These are phyloP conservation scores for Plutella xylostella DNA, from an alignment of 2,888 invertebrate species.

Conservation along the genomic window DNA sequence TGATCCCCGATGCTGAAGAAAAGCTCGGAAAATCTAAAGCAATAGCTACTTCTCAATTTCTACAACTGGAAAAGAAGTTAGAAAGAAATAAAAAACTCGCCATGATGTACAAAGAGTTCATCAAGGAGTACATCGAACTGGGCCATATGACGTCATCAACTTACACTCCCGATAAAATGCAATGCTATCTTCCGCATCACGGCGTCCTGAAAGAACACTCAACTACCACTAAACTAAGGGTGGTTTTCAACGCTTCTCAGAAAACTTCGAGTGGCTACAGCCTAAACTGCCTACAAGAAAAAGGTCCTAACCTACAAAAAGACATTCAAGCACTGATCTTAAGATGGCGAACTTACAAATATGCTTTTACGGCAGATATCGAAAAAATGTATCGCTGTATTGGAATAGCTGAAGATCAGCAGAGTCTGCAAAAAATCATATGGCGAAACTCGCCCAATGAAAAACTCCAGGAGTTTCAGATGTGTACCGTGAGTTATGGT, in stretches of 20 bases:
- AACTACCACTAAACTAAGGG: slow-evolving; percentile 8
- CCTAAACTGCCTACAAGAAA: slow-evolving; percentile 20
- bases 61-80: slow-evolving; percentile 8
- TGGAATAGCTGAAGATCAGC: slow-evolving; percentile 12
- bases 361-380: slow-evolving; percentile 18
- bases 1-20: slow-evolving; percentile 7
- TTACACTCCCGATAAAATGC: background rate
- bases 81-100: background rate
- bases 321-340: slow-evolving; percentile 12
- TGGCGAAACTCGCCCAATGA: slow-evolving; percentile 12
- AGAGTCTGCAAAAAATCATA: slow-evolving; percentile 17
- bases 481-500: slow-evolving; percentile 13
- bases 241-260: slow-evolving; percentile 8
- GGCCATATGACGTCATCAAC: slow-evolving; percentile 7
- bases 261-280: slow-evolving; percentile 8
- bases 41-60: slow-evolving; percentile 11
- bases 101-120: slow-evolving; percentile 1
- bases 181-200: slow-evolving; percentile 8
- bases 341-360: slow-evolving; percentile 18
- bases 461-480: slow-evolving; percentile 5
- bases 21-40: slow-evolving; percentile 12
- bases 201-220: slow-evolving; percentile 3
- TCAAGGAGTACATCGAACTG: slow-evolving; percentile 3
- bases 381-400: slow-evolving; percentile 21
- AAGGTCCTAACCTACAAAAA: slow-evolving; percentile 17